Conservation (phyloP, 1,140 invertebrate species). For the Cydia amplana region DNA sequence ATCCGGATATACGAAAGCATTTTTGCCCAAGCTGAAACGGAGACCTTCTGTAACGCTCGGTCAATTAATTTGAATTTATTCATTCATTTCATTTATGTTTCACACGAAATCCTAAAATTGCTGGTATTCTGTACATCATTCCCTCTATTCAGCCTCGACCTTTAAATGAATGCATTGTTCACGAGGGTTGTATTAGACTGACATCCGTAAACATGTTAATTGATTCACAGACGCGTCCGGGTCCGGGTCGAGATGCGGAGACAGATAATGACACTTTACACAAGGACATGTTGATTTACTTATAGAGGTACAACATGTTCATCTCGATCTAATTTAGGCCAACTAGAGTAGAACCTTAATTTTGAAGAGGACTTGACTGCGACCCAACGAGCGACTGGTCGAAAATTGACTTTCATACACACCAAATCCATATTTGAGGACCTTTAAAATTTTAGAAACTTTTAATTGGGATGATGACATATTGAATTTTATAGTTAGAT, state of each 20-base stretch:
- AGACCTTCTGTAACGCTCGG: neutral
- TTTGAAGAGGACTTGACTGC: too few relatives aligned
- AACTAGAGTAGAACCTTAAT: too few relatives aligned
- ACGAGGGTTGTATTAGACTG: neutral
- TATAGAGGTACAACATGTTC: too few relatives aligned
- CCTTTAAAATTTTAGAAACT: too few relatives aligned
- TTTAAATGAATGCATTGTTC: neutral
- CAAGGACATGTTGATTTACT: neutral
- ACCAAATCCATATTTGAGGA: too few relatives aligned
- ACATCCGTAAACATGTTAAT: neutral
- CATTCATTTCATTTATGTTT: too few relatives aligned
- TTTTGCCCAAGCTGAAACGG: neutral
- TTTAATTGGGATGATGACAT: too few relatives aligned
- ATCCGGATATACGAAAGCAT: neutral
- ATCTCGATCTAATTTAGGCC: too few relatives aligned
- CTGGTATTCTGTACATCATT: neutral
- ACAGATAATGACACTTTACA: neutral
- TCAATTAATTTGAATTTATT: neutral
- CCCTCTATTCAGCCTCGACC: neutral
- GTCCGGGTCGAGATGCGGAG: neutral
- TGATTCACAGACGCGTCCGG: neutral
- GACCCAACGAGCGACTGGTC: too few relatives aligned
- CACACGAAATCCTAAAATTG: too few relatives aligned
- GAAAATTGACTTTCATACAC: too few relatives aligned
- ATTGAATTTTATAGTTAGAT: too few relatives aligned